Base-by-base conservation (phyloP, 2,888 invertebrate genomes). In the Fragum fragum region DNA sequence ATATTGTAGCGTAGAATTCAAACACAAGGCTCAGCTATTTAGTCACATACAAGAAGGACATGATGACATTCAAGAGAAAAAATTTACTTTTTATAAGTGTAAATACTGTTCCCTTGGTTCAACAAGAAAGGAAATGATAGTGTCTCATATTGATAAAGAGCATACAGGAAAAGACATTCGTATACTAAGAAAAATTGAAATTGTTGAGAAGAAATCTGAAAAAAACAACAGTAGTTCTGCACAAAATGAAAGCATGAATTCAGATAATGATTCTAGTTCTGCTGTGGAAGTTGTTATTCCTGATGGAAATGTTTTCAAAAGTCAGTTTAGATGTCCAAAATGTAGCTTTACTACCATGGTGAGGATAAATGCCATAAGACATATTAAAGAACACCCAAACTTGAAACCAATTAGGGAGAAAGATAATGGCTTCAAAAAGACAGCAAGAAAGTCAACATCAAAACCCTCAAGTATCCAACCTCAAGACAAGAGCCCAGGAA, bases 231-330 rank as follows among this genome's bases (percentile, higher is more conserved):
- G 11, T 26, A 16, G 26, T 16, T 18, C 14, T 47, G 47, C n/a
- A 9, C 7, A 5, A 47, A 47, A 47, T 47, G 47, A 47, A 2
- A 47, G n/a, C 3, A 16, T 18, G n/a, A n/a, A 5, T 47, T 47
- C 47, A 47, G 47, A 14, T 57, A n/a, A n/a, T 57, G 57, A 57
- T 5, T 18, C 57, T 23, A 26, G 14, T 23, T 5, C 3, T 18
- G 5, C 6, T 21, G 79, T 83, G 72, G 75, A 81, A 28, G 77
- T 88, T 21, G 69, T 79, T 11, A 85, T 89, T 68, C 88, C 89
- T 28, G 75, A 80, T 80, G 88, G 88, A 36, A 91, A 91, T 57
- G 83, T 85, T 5, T 90, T 90, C 59, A 87, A 83, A 55, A 74
- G 81, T 21, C 76, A 88, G 16, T 81, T 90, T 55, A 77, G 83